These are phyloP conservation scores for Petrophora chlorosata DNA, from an alignment of 2,888 invertebrate genomes.

Conservation along the genomic window DNA sequence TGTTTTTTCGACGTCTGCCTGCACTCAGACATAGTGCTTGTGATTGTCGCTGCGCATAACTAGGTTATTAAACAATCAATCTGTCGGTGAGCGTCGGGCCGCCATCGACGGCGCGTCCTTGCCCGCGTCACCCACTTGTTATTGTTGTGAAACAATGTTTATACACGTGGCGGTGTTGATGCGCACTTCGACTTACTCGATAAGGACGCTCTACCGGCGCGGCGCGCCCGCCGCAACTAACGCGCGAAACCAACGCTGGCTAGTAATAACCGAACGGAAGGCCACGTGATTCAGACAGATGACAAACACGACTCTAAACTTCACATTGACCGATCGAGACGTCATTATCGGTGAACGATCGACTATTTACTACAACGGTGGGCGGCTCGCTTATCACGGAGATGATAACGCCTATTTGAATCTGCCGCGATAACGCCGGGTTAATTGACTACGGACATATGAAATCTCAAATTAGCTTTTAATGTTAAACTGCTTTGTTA, in stretches of 20 bases:
- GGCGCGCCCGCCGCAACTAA: slow-evolving; percentile 73
- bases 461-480: background rate
- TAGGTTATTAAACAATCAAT: slow-evolving; percentile 51
- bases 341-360: slow-evolving; percentile 57
- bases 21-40: slow-evolving; percentile 43
- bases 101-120: slow-evolving; percentile 64
- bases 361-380: slow-evolving; percentile 38
- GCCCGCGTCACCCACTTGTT: slow-evolving; percentile 72
- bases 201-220: slow-evolving; percentile 70
- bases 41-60: slow-evolving; percentile 44
- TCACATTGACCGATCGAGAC: slow-evolving; percentile 59
- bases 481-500: background rate
- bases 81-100: slow-evolving; percentile 45
- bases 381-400: slow-evolving; percentile 29
- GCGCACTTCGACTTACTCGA: slow-evolving; percentile 66
- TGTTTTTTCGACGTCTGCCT: slow-evolving; percentile 48
- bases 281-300: slow-evolving; percentile 79
- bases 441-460: slow-evolving; percentile 7
- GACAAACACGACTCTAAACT: slow-evolving; percentile 70
- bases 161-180: slow-evolving; percentile 77
- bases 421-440: slow-evolving; percentile 10
- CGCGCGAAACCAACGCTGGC: slow-evolving; percentile 67
- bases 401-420: slow-evolving; percentile 22
- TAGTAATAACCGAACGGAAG: slow-evolving; percentile 70
- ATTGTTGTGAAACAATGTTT: slow-evolving; percentile 82